Evolutionary conservation across 2,113 vertebrate genomes (phyloP).

Genomic region (Plecturocebus donacophilus): DNA sequence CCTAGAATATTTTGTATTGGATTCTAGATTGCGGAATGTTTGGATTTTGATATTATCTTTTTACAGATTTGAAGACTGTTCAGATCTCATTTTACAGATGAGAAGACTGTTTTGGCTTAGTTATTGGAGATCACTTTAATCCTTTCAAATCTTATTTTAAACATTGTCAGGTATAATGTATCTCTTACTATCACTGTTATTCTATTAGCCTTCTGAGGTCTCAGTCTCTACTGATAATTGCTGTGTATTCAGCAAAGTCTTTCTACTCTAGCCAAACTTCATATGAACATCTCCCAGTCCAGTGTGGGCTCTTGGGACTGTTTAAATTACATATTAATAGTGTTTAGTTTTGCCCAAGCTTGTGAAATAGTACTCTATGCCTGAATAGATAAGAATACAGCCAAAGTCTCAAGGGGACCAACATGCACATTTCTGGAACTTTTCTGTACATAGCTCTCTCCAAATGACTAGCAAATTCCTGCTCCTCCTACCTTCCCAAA

Average conservation of each 20-base stretch:
- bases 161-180: neutral
- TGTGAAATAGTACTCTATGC: neutral
- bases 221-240: neutral
- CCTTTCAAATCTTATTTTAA: neutral
- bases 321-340: neutral
- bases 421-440: neutral
- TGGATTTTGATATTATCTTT: neutral
- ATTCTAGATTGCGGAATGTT: neutral
- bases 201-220: neutral
- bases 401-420: neutral
- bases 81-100: constrained; percentile 1
- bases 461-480: neutral
- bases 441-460: neutral
- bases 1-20: neutral
- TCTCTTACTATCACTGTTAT: neutral
- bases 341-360: neutral
- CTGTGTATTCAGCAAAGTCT: neutral
- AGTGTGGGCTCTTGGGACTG: neutral
- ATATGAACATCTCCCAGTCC: neutral
- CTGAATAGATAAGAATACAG: neutral
- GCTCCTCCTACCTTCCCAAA: neutral
- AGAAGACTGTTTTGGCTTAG: neutral
- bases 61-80: neutral
- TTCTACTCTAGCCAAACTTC: neutral
- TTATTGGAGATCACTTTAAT: neutral